Evolutionary conservation across 2,888 invertebrate species (phyloP).

Genomic region (Drosophila infuscata): DNA sequence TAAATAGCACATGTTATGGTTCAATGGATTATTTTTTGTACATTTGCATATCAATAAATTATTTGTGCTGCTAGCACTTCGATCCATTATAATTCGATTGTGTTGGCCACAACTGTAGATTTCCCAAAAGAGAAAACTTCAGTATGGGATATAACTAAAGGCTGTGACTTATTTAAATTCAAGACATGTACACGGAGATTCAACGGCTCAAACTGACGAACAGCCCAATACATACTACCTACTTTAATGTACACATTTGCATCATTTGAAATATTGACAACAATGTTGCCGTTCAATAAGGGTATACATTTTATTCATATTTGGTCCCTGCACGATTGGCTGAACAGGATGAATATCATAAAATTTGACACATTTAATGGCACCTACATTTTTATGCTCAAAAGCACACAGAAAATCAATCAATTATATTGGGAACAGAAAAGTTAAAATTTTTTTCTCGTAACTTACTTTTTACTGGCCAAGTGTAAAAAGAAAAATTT

Average conservation of each 20-base stretch:
- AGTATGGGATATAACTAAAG: conserved; percentile 1
- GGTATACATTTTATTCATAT: conserved; percentile 4
- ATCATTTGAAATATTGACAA: conserved; percentile 20
- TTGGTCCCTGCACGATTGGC: conserved; percentile 21
- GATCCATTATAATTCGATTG: conserved; percentile 4
- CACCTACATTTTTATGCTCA: conserved; percentile 31
- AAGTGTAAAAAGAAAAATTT: background rate
- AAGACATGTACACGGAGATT: conserved; percentile 8
- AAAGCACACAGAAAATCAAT: conserved; percentile 39
- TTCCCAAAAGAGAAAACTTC: background rate
- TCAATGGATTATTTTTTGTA: conserved; percentile 1
- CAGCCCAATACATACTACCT: conserved; percentile 6
- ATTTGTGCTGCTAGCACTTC: conserved; percentile 2
- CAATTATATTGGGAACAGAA: conserved; percentile 23
- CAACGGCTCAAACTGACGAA: conserved; percentile 2
- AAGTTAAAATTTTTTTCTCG: conserved; percentile 12
- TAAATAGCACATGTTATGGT: background rate
- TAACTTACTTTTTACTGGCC: background rate
- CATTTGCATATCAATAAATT: conserved; percentile 19
- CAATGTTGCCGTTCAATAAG: conserved; percentile 12
- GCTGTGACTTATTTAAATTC: conserved; percentile 13
- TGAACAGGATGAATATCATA: conserved; percentile 39
- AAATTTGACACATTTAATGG: conserved; percentile 39
- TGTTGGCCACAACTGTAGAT: conserved; percentile 1
- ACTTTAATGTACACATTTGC: conserved; percentile 18